Percentiles rank a stretch among this genome's conserved stretches.
These are phyloP conservation scores for Sturnus vulgaris DNA, from an alignment of 2,113 vertebrate species.

Conservation along the genomic window DNA sequence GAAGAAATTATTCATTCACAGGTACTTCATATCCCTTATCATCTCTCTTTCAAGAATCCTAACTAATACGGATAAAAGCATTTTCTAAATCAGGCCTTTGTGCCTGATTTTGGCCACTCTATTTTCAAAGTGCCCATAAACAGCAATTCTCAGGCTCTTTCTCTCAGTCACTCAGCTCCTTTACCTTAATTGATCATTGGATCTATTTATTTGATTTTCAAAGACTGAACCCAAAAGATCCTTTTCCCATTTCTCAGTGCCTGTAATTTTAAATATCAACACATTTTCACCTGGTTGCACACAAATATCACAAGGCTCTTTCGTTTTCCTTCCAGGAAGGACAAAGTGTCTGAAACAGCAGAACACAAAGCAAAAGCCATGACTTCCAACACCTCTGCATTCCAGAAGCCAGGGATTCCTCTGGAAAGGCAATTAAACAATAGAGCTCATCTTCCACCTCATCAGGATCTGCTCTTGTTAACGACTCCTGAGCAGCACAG, in stretches of 20 bases:
- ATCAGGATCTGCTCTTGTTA: not conserved
- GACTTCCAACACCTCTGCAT: not conserved
- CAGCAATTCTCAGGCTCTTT: not conserved
- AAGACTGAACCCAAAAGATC: not conserved
- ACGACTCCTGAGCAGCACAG: not conserved
- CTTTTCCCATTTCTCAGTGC: not conserved
- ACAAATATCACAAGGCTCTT: not conserved
- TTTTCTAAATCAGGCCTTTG: not conserved
- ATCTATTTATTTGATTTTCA: not conserved
- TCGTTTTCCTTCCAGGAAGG: not conserved
- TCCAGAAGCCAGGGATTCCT: not conserved
- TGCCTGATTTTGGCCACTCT: not conserved
- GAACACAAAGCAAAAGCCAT: not conserved
- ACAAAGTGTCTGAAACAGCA: not conserved
- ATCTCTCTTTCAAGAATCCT: not conserved
- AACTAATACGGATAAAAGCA: not conserved
- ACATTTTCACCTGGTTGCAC: not conserved
- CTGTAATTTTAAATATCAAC: not conserved
- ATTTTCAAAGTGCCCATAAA: not conserved
- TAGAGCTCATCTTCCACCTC: fast-evolving
- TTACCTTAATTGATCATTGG: not conserved
- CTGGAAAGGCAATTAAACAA: not conserved
- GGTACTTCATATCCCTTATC: not conserved
- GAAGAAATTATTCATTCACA: not conserved
- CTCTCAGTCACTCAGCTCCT: not conserved